A percentile compares a stretch with the other conserved stretches of the same genome.
These are phyloP conservation scores for Oryzias javanicus DNA, from an alignment of 2,113 vertebrate species.

Conservation along the genomic window DNA sequence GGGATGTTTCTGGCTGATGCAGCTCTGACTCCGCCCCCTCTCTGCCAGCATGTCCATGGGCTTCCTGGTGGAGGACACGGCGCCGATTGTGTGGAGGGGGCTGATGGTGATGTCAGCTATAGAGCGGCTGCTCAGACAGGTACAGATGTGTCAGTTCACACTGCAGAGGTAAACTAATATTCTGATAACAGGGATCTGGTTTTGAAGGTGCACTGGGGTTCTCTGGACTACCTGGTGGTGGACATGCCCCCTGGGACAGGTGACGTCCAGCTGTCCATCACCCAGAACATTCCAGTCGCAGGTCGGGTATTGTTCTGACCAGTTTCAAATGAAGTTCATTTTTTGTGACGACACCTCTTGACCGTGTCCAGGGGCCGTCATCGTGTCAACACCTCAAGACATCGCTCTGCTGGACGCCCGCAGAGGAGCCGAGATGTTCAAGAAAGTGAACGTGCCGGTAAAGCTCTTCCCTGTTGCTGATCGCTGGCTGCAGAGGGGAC, in stretches of 20 bases:
- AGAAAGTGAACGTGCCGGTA: conserved; percentile 93
- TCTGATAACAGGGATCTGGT: conserved; percentile 1
- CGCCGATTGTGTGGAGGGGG: conserved; percentile 91
- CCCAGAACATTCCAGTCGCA: conserved; percentile 90
- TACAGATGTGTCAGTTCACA: conserved; percentile 30
- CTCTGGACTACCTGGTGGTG: conserved; percentile 91
- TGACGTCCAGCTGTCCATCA: conserved; percentile 93
- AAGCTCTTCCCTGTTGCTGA: conserved; percentile 21
- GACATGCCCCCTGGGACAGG: conserved; percentile 98
- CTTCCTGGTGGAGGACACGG: conserved; percentile 89
- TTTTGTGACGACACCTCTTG: not conserved
- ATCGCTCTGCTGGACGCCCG: conserved; percentile 90
- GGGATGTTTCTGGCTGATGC: not conserved
- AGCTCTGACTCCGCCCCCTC: rapidly evolving
- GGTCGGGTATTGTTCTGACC: conserved; percentile 68
- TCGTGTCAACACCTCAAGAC: conserved; percentile 95
- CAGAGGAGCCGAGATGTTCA: conserved; percentile 96
- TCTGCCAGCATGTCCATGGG: conserved; percentile 95
- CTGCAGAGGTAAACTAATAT: not conserved
- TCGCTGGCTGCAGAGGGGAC: too few species aligned
- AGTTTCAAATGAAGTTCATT: not conserved
- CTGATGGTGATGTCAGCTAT: conserved; percentile 98
- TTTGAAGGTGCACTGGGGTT: conserved; percentile 92
- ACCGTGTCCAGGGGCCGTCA: conserved; percentile 84
- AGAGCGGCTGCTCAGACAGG: conserved; percentile 91